Percentiles rank a stretch among this genome's conserved stretches.
Conservation (phyloP, 2,797 vertebrate genomes). For the Sebastolobus alascanus region DNA sequence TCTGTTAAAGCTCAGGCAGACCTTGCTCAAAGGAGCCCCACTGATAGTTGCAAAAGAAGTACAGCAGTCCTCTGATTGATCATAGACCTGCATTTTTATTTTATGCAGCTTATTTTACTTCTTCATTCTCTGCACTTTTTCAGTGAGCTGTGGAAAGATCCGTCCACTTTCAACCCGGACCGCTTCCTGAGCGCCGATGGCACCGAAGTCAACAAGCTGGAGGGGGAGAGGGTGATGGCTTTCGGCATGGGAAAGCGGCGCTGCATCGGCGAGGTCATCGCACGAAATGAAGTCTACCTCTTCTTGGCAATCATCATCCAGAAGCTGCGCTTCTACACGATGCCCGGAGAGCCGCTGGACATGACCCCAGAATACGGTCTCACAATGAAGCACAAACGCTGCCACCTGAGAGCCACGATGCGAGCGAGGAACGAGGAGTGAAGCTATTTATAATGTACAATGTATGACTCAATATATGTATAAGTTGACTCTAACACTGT, state of each 20-base stretch:
- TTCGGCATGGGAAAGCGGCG: constrained; percentile 93
- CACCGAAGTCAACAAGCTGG: constrained; percentile 77
- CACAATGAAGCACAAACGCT: constrained; percentile 92
- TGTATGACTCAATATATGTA: constrained; percentile 9
- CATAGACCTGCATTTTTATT: not conserved
- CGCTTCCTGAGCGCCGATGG: constrained; percentile 88
- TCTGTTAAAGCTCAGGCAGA: not conserved
- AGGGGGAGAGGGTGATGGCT: constrained; percentile 87
- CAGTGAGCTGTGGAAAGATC: constrained; percentile 92
- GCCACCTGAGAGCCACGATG: constrained; percentile 80
- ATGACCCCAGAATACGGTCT: constrained; percentile 91
- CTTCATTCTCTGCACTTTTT: constrained; percentile 19
- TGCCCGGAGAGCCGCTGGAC: constrained; percentile 84
- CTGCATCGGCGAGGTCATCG: constrained; percentile 92
- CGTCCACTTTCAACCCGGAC: constrained; percentile 88
- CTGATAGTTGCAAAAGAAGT: not conserved
- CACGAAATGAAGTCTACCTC: constrained; percentile 90
- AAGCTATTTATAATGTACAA: constrained; percentile 32
- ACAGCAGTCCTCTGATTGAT: not conserved
- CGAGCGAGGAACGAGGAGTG: constrained; percentile 62
- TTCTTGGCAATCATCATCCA: constrained; percentile 92
- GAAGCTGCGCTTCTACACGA: constrained; percentile 84
- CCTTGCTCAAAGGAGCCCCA: not conserved
- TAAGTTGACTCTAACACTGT: constrained; percentile 31
- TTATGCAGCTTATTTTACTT: constrained; percentile 5